A percentile compares a stretch with the other conserved stretches of the same genome.
phyloP scores from a whole-genome alignment of 2,797 vertebrate genomes.

The Triplophysa yarkandensis region DNA sequence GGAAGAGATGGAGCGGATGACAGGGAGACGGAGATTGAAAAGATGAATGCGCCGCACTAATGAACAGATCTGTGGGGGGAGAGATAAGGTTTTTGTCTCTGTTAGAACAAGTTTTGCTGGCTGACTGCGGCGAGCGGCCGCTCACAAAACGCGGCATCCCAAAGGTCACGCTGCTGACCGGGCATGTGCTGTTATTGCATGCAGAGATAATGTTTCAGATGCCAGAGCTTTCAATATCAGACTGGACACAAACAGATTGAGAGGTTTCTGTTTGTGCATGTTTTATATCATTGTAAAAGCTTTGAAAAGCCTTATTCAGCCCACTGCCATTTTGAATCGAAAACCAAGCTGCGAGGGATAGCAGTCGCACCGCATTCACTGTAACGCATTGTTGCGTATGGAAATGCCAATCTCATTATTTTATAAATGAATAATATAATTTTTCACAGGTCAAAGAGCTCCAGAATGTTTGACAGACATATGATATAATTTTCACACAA shows the following conservation, averaged over 20 bases:
- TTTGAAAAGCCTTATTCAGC: too few relatives aligned
- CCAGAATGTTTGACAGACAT: too few relatives aligned
- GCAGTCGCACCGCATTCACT: too few relatives aligned
- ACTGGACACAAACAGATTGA: too few relatives aligned
- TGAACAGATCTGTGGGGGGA: slow-evolving; percentile 55
- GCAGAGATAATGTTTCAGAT: background rate
- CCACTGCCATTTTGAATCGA: too few relatives aligned
- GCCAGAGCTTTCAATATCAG: background rate
- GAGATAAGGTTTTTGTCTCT: slow-evolving; percentile 64
- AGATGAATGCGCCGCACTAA: slow-evolving; percentile 53
- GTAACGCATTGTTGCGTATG: too few relatives aligned
- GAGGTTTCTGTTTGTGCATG: background rate
- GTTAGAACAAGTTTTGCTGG: slow-evolving; percentile 48
- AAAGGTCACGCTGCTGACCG: slow-evolving; percentile 36
- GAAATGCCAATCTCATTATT: too few relatives aligned
- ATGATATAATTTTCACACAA: too few relatives aligned
- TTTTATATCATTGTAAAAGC: background rate
- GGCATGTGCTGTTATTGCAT: too few relatives aligned
- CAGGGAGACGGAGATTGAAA: slow-evolving; percentile 36
- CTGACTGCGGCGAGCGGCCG: background rate
- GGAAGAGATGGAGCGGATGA: slow-evolving; percentile 45
- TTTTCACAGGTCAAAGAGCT: too few relatives aligned
- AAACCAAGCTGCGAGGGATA: too few relatives aligned
- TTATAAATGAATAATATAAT: too few relatives aligned
- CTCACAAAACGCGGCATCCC: background rate